Conservation (phyloP, 2,888 invertebrate genomes). For the Daptonema setosum region DNA sequence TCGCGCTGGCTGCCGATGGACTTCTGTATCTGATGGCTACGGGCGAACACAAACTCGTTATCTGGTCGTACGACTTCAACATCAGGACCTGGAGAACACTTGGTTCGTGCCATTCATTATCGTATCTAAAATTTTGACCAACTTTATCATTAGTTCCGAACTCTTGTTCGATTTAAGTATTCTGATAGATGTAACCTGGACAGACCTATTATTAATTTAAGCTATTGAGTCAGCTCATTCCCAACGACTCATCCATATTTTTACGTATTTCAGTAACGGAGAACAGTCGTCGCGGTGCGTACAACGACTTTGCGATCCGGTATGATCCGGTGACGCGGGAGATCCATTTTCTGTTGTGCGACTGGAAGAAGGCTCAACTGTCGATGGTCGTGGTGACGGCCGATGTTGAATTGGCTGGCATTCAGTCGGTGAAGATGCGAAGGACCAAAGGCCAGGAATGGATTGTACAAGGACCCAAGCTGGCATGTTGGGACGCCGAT, state of each 20-base stretch:
- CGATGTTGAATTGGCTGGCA: conserved; percentile 9
- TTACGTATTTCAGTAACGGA: conserved; percentile 6
- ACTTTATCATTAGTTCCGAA: too few species aligned
- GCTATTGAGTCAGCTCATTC: too few species aligned
- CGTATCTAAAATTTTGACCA: too few species aligned
- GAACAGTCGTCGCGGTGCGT: conserved; percentile 6
- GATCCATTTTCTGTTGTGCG: conserved; percentile 12
- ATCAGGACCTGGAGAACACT: neutral
- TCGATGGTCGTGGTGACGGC: conserved; percentile 11
- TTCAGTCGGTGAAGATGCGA: conserved; percentile 11
- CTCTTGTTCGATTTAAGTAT: too few species aligned
- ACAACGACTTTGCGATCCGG: conserved; percentile 8
- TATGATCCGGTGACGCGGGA: conserved; percentile 3
- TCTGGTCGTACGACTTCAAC: conserved; percentile 12
- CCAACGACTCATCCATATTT: too few species aligned
- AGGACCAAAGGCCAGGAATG: conserved; percentile 13
- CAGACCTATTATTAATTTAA: too few species aligned
- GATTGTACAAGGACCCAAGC: conserved; percentile 15
- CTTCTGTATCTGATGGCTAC: conserved; percentile 13
- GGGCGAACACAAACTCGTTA: conserved; percentile 10
- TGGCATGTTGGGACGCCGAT: conserved; percentile 9
- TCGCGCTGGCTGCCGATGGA: neutral
- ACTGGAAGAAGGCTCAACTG: conserved; percentile 12
- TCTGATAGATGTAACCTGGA: too few species aligned
- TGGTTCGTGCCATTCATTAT: too few species aligned